Percentiles rank a stretch among this genome's conserved stretches.
Conservation (phyloP, 1,140 invertebrate species). For the Hetaerina americana region DNA sequence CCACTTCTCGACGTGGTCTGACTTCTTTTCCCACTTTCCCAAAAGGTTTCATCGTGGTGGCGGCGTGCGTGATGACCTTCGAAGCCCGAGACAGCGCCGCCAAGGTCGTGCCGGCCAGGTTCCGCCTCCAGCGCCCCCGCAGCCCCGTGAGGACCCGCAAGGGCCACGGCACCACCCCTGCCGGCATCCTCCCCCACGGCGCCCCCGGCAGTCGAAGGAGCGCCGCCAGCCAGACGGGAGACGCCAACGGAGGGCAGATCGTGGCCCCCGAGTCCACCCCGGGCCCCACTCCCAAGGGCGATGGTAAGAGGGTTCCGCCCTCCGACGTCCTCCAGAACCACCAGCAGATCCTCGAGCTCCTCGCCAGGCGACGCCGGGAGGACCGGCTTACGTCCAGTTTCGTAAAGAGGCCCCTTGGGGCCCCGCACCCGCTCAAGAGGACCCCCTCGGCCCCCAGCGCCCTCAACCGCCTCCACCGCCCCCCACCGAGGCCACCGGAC, state of each 20-base stretch:
- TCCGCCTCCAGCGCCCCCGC: slow-evolving; percentile 39
- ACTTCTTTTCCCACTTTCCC: slow-evolving; percentile 20
- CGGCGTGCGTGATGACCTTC: slow-evolving; percentile 90
- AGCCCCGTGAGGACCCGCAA: slow-evolving; percentile 10
- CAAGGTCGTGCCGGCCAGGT: slow-evolving; percentile 67
- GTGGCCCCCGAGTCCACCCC: slow-evolving; percentile 34
- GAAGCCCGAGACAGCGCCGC: slow-evolving; percentile 76
- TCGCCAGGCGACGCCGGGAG: slow-evolving; percentile 5
- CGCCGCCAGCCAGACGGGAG: slow-evolving; percentile 30
- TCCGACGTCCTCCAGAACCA: background rate
- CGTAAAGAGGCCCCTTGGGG: background rate
- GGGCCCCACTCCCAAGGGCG: background rate
- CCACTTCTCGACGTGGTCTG: too few relatives aligned
- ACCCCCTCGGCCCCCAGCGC: background rate
- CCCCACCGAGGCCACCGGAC: background rate
- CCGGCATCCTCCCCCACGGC: slow-evolving; percentile 1
- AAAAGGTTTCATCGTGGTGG: slow-evolving; percentile 86
- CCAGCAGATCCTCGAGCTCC: background rate
- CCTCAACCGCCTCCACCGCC: background rate
- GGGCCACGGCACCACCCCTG: slow-evolving; percentile 11
- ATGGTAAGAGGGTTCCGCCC: background rate
- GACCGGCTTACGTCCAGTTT: background rate
- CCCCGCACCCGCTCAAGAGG: background rate
- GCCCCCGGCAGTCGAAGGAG: slow-evolving; percentile 12
- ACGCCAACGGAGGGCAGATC: slow-evolving; percentile 31